Conservation (phyloP, 2,113 vertebrate species). For the Meleagris gallopavo region DNA sequence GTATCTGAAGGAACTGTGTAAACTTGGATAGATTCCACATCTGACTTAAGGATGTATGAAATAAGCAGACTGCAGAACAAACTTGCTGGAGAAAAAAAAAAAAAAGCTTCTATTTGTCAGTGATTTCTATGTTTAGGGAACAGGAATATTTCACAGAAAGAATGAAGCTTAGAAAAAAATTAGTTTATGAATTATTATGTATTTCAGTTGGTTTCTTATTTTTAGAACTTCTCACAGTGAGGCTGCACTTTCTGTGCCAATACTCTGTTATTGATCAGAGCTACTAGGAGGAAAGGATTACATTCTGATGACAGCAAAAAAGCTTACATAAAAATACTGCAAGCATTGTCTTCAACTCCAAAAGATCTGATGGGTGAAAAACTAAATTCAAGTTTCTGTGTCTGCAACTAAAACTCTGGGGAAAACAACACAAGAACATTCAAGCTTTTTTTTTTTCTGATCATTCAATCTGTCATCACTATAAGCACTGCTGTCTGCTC, state of each 20-base stretch:
- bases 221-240: neutral
- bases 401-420: constrained; percentile 6
- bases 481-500: constrained; percentile 58
- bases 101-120: neutral
- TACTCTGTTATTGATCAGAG: neutral
- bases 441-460: constrained; percentile 60
- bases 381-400: constrained; percentile 40
- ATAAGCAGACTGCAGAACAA: neutral
- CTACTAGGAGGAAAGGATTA: neutral
- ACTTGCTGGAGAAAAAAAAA: neutral
- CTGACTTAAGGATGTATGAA: neutral
- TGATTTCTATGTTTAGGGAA: neutral
- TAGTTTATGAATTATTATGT: neutral
- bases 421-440: constrained; percentile 49
- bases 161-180: neutral
- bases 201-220: neutral
- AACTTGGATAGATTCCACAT: neutral
- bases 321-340: neutral
- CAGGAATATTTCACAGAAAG: neutral
- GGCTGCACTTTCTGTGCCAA: neutral
- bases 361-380: neutral
- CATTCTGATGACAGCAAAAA: neutral
- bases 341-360: neutral
- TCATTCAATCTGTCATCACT: constrained; percentile 69
- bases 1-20: neutral